Evolutionary conservation across 2,888 invertebrate genomes (phyloP).

Genomic region (Drosophila planitibia): DNA sequence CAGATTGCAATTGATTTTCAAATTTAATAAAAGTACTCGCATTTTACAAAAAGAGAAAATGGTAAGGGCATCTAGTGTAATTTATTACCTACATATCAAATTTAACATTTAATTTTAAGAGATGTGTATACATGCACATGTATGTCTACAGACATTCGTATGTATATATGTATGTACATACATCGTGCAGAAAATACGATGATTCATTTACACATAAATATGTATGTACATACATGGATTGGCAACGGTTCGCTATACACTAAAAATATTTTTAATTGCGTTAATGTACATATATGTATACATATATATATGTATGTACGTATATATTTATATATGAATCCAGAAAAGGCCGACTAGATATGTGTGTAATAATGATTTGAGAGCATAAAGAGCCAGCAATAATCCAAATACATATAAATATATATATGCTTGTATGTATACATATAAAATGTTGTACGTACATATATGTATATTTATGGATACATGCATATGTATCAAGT

Average conservation of each 20-base stretch:
- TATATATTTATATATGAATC: slow-evolving; percentile 41
- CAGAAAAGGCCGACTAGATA: slow-evolving; percentile 5
- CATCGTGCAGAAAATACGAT: slow-evolving; percentile 37
- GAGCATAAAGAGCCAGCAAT: background rate
- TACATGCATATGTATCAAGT: slow-evolving; percentile 41
- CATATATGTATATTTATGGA: slow-evolving; percentile 40
- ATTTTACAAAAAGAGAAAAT: slow-evolving; percentile 55
- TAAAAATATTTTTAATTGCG: slow-evolving; percentile 54
- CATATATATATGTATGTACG: slow-evolving; percentile 9
- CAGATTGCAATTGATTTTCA: slow-evolving; percentile 57
- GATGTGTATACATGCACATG: slow-evolving; percentile 10
- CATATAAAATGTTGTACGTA: slow-evolving; percentile 36
- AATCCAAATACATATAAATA: slow-evolving; percentile 6
- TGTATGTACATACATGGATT: slow-evolving; percentile 47
- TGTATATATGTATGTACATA: slow-evolving; percentile 9
- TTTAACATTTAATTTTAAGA: slow-evolving; percentile 5
- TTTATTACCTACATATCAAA: slow-evolving; percentile 7
- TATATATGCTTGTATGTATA: slow-evolving; percentile 6
- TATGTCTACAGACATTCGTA: slow-evolving; percentile 9
- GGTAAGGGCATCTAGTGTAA: slow-evolving; percentile 49
- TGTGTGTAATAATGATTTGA: slow-evolving; percentile 15
- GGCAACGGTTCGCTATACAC: slow-evolving; percentile 39
- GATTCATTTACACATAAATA: slow-evolving; percentile 52
- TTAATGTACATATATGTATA: slow-evolving; percentile 28
- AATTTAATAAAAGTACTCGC: slow-evolving; percentile 62